Base-by-base conservation (phyloP, 2,888 invertebrate genomes). In the Andrena hattorfiana region DNA sequence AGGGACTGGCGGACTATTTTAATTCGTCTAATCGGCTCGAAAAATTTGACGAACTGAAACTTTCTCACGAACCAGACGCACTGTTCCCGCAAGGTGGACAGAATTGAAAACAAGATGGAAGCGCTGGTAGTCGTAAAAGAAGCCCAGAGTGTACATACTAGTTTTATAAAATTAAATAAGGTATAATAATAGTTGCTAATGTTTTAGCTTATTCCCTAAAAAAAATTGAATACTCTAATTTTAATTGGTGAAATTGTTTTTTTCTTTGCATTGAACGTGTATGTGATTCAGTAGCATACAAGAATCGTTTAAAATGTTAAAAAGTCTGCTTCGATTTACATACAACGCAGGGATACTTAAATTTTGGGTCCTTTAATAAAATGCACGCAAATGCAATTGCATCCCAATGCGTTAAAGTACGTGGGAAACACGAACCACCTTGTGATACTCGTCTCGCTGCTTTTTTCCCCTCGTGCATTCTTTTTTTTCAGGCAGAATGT, bases 401-500 rank as follows among this genome's bases (percentile, higher is more conserved):
- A 10, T 2, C 3, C 13, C 4, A 16, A 60, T 20, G 2, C 1
- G 13, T 30, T 48, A 42, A 66, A 13, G 16, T 28, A 48, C 42
- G 56, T 59, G 28, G 63, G 20, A 56, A 72, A 68, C 51, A 51
- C 7, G 49, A 63, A 35, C 8, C 26, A 30, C 20, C 13, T 3
- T 16, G 2, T 6, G 42, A 26, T n/a, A 60, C 35, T 66, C 20
- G 51, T 63, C 68, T 30, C 32, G 42, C 35, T 20, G 23, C 13
- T 54, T 54, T 69, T 76, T 56, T 4, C 42, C 42, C 42, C 67
- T 54, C 13, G 60, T 35, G 20, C 8, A 8, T 62, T 13, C 13
- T 67, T 76, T 73, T 79, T 76, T 77, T 71, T 77, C 59, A 67
- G 30, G n/a, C n/a, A 60, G 32, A 60, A 69, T 20, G 78, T 85